Percentiles rank a stretch among this genome's conserved stretches.
Evolutionary conservation across 2,797 vertebrate species (phyloP).

Genomic region (Paedocypris micromegethes): DNA sequence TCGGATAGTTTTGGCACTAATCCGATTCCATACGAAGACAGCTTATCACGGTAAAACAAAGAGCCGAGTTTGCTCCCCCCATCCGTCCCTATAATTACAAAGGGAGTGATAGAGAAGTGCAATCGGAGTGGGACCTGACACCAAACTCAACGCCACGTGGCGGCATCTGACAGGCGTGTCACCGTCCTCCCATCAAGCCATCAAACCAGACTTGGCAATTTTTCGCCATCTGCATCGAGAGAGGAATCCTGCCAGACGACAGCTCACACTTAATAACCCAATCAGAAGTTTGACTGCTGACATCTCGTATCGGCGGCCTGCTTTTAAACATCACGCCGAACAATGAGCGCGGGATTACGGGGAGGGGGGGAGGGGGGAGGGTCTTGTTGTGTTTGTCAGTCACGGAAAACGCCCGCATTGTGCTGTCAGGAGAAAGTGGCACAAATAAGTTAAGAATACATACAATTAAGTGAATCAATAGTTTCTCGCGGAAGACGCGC

Average conservation of each 20-base stretch:
- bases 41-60: conserved; percentile 57
- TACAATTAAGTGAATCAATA: conserved; percentile 48
- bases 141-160: conserved; percentile 47
- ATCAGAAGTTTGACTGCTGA: conserved; percentile 80
- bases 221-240: conserved; percentile 70
- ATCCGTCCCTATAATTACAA: conserved; percentile 60
- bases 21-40: conserved; percentile 30
- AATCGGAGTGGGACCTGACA: conserved; percentile 52
- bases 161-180: conserved; percentile 70
- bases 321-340: conserved; percentile 73
- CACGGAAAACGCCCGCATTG: conserved; percentile 72
- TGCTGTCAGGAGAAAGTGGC: conserved; percentile 64
- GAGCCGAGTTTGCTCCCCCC: conserved; percentile 47
- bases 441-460: conserved; percentile 62
- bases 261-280: conserved; percentile 77
- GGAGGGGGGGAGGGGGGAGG: conserved; percentile 49
- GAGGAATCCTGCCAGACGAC: conserved; percentile 59
- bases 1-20: no score
- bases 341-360: conserved; percentile 68
- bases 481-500: conserved; percentile 50
- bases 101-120: conserved; percentile 48
- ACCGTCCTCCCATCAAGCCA: conserved; percentile 62
- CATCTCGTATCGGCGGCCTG: conserved; percentile 60
- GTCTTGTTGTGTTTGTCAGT: conserved; percentile 77
- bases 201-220: conserved; percentile 65